These are phyloP conservation scores for Emys orbicularis DNA, from an alignment of 2,797 vertebrate species.

Conservation along the genomic window DNA sequence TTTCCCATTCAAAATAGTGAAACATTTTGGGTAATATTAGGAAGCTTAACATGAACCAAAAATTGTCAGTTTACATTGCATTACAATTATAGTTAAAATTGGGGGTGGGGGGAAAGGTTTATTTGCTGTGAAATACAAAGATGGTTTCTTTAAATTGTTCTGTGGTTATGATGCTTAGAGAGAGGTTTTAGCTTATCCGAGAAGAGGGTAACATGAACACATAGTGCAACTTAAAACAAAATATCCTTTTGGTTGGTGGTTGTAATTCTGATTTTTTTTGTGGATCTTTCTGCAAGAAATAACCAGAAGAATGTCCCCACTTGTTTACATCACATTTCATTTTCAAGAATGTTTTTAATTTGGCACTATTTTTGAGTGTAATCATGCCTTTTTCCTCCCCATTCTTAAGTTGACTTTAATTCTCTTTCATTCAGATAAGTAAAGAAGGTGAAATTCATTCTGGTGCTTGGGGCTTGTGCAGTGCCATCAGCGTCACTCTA, in stretches of 20 bases:
- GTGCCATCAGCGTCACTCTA: not conserved
- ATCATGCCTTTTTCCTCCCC: rapidly evolving
- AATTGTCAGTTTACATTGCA: not conserved
- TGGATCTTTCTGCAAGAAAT: not conserved
- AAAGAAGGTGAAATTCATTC: not conserved
- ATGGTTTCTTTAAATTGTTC: not conserved
- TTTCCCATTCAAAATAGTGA: not conserved
- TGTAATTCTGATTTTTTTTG: not conserved
- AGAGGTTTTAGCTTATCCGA: not conserved
- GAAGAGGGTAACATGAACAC: not conserved
- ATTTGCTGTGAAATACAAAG: not conserved
- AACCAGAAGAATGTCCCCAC: not conserved
- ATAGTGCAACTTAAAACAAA: not conserved
- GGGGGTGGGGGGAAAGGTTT: not conserved
- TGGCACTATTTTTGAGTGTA: rapidly evolving
- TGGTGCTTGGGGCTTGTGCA: not conserved
- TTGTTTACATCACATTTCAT: not conserved
- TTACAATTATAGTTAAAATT: not conserved
- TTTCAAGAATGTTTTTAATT: not conserved
- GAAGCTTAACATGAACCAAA: not conserved
- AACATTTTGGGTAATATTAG: not conserved
- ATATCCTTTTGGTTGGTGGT: not conserved
- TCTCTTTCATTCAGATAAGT: not conserved
- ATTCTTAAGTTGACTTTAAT: not conserved
- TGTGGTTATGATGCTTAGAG: not conserved